Base-by-base conservation (phyloP, 2,888 invertebrate genomes). In the Leptinotarsa peninsularis region DNA sequence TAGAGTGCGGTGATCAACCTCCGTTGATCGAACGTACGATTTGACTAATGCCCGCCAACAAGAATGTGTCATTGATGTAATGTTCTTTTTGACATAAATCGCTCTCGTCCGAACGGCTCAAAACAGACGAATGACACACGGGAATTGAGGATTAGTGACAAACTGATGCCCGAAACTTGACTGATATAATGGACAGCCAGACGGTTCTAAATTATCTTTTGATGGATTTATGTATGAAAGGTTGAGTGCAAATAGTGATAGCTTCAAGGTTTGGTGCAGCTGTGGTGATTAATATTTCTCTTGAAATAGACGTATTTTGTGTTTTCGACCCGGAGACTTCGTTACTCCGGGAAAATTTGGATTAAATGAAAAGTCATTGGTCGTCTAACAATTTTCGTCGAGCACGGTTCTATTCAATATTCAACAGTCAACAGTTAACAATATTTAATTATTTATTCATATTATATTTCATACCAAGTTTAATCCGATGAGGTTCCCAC, bases 241-340 rank as follows among this genome's bases (percentile, higher is more conserved):
- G 79, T 80, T 80, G 80, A 80, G 80, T 80, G 80, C 80, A 79
- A 80, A 80, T 78, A 80, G 78, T 80, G 80, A 80, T 80, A 80
- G 80, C 77, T 79, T 73, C 76, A 78, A 78, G 77, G 79, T 73
- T 76, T 71, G 75, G 68, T 77, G 79, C 78, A 80, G 80, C 80
- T 80, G 80, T 76, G 74, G 76, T 74, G 76, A 76, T 76, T 76
- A 76, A 76, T 76, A 76, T 74, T 76, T 76, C 73, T 74, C 67
- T 74, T 66, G 73, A 76, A 76, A 71, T 73, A 71, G 72, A 68
- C 72, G 74, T 72, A 68, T 74, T 74, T 76, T 72, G 76, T 76
- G 76, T 74, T 76, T 70, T 74, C 69, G 66, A 66, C 69, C 69
- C 68, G 60, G 68, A 63, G 5, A n/a, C 4, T 52, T 15, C 63